Evolutionary conservation across 2,797 vertebrate genomes (phyloP).

Genomic region (Rhincodon typus): DNA sequence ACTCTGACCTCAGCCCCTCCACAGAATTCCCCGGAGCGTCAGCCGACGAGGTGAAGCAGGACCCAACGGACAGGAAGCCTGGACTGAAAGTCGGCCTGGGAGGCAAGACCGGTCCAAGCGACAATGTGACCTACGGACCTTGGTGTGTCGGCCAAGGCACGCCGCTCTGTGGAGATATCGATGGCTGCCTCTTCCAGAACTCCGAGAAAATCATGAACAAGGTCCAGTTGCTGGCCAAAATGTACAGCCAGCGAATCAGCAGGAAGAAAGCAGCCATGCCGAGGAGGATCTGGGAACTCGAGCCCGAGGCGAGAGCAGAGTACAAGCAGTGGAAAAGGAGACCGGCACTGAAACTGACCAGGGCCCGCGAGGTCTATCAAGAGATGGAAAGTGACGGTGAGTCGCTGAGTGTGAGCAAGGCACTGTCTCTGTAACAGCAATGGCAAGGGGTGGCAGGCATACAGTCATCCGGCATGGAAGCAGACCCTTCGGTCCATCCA

Average conservation of each 20-base stretch:
- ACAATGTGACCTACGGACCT: background rate
- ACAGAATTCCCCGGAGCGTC: slow-evolving; percentile 48
- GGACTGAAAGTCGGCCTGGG: background rate
- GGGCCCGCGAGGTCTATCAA: slow-evolving; percentile 22
- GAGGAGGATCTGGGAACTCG: slow-evolving; percentile 45
- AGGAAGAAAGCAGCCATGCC: slow-evolving; percentile 67
- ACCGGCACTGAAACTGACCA: slow-evolving; percentile 32
- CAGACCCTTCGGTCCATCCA: no score
- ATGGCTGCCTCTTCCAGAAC: slow-evolving; percentile 59
- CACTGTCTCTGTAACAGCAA: background rate
- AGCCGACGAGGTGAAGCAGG: slow-evolving; percentile 50
- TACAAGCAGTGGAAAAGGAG: slow-evolving; percentile 40
- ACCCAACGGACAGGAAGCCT: slow-evolving; percentile 38
- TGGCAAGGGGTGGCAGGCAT: no score
- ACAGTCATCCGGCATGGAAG: no score
- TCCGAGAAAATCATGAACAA: slow-evolving; percentile 74
- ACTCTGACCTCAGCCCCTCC: slow-evolving; percentile 47
- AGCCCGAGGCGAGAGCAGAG: slow-evolving; percentile 42
- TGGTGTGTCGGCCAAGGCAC: slow-evolving; percentile 47
- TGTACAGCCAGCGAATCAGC: slow-evolving; percentile 73
- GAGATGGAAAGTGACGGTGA: background rate
- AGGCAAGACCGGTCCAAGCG: fast-evolving
- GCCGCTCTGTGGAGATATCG: slow-evolving; percentile 55
- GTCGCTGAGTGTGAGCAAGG: background rate
- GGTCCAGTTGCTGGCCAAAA: slow-evolving; percentile 76